Percentiles rank a stretch among this genome's conserved stretches.
phyloP scores from a whole-genome alignment of 2,888 invertebrate genomes.

The Chouioia cunea region DNA sequence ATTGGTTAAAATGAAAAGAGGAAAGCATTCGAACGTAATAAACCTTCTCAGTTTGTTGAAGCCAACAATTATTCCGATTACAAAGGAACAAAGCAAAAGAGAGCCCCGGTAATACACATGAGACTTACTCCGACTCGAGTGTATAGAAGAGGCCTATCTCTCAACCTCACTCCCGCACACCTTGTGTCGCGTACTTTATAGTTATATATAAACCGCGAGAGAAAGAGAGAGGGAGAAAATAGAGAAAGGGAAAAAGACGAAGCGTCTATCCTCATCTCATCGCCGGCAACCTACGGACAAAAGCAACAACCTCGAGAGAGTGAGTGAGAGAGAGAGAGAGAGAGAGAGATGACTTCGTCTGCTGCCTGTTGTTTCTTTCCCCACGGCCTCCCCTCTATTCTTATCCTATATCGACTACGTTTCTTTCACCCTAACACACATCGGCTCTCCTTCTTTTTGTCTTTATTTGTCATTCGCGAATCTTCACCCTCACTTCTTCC shows the following conservation, averaged over 20 bases:
- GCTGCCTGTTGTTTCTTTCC: slow-evolving; percentile 17
- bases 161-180: not conserved
- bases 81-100: too few relatives aligned
- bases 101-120: too few relatives aligned
- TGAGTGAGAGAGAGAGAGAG: not conserved
- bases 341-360: not conserved
- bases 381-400: slow-evolving; percentile 6
- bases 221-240: slow-evolving; percentile 18
- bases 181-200: not conserved
- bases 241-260: not conserved
- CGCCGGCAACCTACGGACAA: slow-evolving; percentile 25
- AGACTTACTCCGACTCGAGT: too few relatives aligned
- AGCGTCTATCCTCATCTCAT: slow-evolving; percentile 39
- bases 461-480: slow-evolving; percentile 32
- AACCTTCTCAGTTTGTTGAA: too few relatives aligned
- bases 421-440: not conserved
- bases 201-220: not conserved
- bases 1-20: too few relatives aligned
- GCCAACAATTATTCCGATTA: too few relatives aligned
- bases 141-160: not conserved
- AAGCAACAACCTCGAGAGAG: slow-evolving; percentile 28
- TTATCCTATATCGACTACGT: slow-evolving; percentile 32
- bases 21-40: too few relatives aligned
- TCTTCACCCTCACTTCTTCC: slow-evolving; percentile 3
- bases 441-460: slow-evolving; percentile 23